Evolutionary conservation across 1,140 invertebrate genomes (phyloP), one percentile per base, ranked within the genome.

Genomic region (Phymorhynchus buccinoides): DNA sequence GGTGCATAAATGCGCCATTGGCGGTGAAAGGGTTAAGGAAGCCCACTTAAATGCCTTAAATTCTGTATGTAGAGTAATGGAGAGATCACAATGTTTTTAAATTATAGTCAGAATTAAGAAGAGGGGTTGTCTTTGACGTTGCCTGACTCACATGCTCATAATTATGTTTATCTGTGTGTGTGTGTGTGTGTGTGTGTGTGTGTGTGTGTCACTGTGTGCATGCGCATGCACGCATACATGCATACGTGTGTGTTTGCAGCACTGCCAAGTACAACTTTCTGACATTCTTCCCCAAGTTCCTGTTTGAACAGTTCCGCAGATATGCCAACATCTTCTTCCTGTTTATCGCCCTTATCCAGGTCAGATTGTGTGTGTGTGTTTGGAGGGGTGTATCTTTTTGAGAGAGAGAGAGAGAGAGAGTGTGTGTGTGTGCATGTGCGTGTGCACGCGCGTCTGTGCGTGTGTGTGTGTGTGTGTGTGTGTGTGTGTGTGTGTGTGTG

Each of bases 281-380:
- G 62, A 98, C 96, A 90, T 99, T 99, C 94, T 94, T 99, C 89
- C 98, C 98, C 32, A 98, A 98, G 93, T 99, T 99, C 94, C 94
- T 99, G 75, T 96, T 99, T 92, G 98, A 99, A 94, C 99, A 99
- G 94, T 99, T 99, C 94, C 97, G 98, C 93, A 96, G 97, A 90
- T 97, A 99, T 91, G 98, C 98, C 83, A 99, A 99, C 95, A 95
- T 99, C 84, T 99, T 99, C 94, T 99, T 99, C 94, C 96, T 99
- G 90, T 97, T 98, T 91, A 99, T 99, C 90, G 97, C 99, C 84
- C 94, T 99, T 82, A 88, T 93, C 71, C 93, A 93, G 92, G 91
- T 93, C 84, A 75, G 73, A 0, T 22, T 39, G 0, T 71, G 68
- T 71, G 68, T 71, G 68, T 71, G 68, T 71, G 35, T 71, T 12